Conservation (phyloP, 2,113 vertebrate genomes). For the Paradoxurus hermaphroditus region DNA sequence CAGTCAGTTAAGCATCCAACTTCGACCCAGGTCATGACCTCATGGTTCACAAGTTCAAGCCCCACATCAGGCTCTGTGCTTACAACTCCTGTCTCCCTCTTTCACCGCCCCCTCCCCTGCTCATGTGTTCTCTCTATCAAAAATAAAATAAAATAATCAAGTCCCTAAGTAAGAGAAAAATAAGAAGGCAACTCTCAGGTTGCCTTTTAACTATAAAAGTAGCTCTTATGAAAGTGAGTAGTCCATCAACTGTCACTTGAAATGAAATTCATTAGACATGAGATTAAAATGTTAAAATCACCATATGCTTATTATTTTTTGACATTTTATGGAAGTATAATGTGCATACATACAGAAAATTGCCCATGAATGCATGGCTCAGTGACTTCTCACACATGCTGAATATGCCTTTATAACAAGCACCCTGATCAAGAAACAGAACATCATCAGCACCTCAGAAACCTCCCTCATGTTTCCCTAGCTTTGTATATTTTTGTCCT, state of each 20-base stretch:
- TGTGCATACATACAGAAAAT: not conserved
- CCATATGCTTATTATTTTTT: not conserved
- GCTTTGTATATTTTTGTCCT: not conserved
- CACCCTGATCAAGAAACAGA: not conserved
- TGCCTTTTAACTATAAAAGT: not conserved
- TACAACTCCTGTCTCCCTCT: no score
- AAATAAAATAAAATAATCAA: no score
- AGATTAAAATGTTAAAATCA: not conserved
- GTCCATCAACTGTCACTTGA: not conserved
- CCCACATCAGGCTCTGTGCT: no score
- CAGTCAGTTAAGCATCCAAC: no score
- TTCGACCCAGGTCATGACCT: no score
- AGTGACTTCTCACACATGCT: not conserved
- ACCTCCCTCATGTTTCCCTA: not conserved
- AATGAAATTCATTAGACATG: not conserved
- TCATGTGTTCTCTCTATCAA: no score
- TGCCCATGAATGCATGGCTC: rapidly evolving
- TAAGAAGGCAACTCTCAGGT: not conserved
- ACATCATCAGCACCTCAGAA: not conserved
- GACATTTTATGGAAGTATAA: not conserved
- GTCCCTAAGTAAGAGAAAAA: no score
- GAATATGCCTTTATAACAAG: not conserved
- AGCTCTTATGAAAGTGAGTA: not conserved
- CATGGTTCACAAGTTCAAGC: no score
- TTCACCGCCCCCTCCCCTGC: no score